Base-by-base conservation (phyloP, 2,113 vertebrate genomes). In the Pterophyllum scalare region DNA sequence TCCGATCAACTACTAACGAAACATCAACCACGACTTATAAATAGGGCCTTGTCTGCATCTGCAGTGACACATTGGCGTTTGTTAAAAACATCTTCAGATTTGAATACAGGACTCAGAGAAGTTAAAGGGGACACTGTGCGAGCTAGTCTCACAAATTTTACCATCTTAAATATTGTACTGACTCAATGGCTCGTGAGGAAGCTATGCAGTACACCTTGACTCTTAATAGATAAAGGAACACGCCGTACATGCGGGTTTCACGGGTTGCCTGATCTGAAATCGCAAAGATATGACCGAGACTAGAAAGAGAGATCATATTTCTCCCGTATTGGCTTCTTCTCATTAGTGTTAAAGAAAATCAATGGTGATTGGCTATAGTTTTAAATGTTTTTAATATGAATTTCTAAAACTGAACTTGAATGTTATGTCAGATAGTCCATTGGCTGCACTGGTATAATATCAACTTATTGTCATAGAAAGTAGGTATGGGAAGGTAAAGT, bases 181-280 rank as follows among this genome's bases (percentile, higher is more conserved):
- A 62, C 20, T 62, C 1, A 12, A 0, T 61, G 31, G 31, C 10
- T 38, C 60, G 4, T 0, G 6, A 33, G 31, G 20, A 62, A 33
- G 60, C 19, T 62, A 11, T 11, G 3, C 33, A n/a, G 19, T 62
- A 22, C 20, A 62, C 19, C 31, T 0, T 35, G 12, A 61, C 31
- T 10, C 3, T 35, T 61, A 6, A 35, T n/a, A 35, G 17, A n/a
- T 13, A 62, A 35, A n/a, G 7, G 19, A n/a, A 62, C 19, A 62
- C 26, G 5, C 15, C 19, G 28, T 0, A 31, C 60, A 62, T n/a
- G 31, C 20, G 6, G 19, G 35, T 38, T 62, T 62, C 3, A 62
- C 33, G 11, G 20, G 31, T 33, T 62, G 19, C 11, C 19, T 62
- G 33, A 62, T 13, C 19, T 62, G 33, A 38, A 62, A 35, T 62